Evolutionary conservation across 2,113 vertebrate genomes (phyloP), one percentile per base, ranked within the genome.

Genomic region (Myiagra hebetior): DNA sequence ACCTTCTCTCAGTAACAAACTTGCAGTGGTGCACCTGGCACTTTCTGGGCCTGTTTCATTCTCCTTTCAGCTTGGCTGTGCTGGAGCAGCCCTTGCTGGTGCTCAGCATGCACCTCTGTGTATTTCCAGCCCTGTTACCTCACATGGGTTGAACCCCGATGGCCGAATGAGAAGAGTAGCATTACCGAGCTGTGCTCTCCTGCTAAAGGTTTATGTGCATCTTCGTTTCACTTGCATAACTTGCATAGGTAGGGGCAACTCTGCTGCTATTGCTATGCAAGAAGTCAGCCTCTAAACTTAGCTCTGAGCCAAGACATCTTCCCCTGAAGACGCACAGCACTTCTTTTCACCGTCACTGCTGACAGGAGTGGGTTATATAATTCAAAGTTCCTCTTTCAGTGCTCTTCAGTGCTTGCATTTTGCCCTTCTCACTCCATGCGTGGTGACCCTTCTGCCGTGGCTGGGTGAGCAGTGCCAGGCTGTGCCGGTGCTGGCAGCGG

Each of bases 201-300:
- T 59, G 59, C 72, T 39, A 17, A 46, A 89, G 55, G 69, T 70
- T 94, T 89, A 62, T 1, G 2, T 70, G 56, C 69, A 70, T 91
- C 90, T 96, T 75, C 85, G 85, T 95, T 91, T 88, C 91, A 62
- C 83, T 84, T 39, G 72, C 75, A 77, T 95, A 78, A 83, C 79
- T 94, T 21, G 22, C 80, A 62, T 95, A 49, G 7, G 4, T 72
- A 46, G 57, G 69, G 82, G 42, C 70, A 79, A 11, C 76, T 85
- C 52, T 69, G 62, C 65, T 84, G 50, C 87, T 94, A 33, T 53
- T 57, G 87, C 82, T 84, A 2, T 80, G 77, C 68, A 26, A 79
- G 72, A 83, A 73, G 92, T 92, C 91, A 94, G 57, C 55, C 75
- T 92, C 91, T 93, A 95, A 95, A 88, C 82, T 77, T 87, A 87